Percentiles rank a stretch among this genome's conserved stretches.
phyloP scores from a whole-genome alignment of 2,797 vertebrate genomes.

The Mormyrus proboscirostris region DNA sequence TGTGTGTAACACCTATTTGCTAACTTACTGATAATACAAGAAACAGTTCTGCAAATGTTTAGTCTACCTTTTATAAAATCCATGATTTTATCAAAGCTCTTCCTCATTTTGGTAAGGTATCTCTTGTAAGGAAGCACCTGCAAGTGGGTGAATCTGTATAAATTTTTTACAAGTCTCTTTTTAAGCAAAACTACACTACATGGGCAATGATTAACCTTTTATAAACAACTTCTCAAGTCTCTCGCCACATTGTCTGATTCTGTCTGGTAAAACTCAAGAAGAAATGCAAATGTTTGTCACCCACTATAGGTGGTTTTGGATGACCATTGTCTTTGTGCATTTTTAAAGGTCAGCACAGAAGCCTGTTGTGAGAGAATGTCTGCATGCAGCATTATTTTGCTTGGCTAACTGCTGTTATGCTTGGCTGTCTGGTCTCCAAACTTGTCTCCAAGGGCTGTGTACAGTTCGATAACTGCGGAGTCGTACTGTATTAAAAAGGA shows the following conservation, averaged over 20 bases:
- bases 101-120: neutral
- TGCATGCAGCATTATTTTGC: constrained; percentile 7
- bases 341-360: constrained; percentile 7
- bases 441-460: neutral
- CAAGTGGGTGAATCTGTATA: neutral
- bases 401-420: neutral
- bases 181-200: neutral
- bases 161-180: neutral
- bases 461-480: neutral
- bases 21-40: neutral
- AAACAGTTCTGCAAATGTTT: neutral
- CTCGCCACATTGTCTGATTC: neutral
- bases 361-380: neutral
- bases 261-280: neutral
- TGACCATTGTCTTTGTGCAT: neutral
- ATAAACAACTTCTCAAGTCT: neutral
- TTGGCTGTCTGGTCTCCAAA: neutral
- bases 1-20: neutral
- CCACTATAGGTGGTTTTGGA: neutral
- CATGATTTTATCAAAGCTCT: neutral
- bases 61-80: neutral
- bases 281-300: neutral
- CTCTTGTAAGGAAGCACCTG: neutral
- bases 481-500: constrained; percentile 1
- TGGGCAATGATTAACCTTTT: neutral